These are phyloP conservation scores for Neuroterus valhalla DNA, from an alignment of 1,140 invertebrate species.

Conservation along the genomic window DNA sequence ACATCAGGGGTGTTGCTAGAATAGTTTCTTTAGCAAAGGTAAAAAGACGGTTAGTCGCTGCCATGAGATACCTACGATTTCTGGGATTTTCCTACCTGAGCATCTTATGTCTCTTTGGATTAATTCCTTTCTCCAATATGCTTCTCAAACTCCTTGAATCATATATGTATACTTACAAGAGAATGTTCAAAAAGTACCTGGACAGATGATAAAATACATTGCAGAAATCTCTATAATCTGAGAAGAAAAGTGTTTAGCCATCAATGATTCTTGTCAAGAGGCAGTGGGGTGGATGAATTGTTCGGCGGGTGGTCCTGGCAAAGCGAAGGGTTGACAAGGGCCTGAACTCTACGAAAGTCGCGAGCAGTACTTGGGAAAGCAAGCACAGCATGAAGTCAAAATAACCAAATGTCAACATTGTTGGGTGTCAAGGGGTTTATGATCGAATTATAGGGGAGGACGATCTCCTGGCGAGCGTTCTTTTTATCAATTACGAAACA, in stretches of 20 bases:
- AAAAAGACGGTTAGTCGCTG: too few relatives aligned
- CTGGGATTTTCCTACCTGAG: too few relatives aligned
- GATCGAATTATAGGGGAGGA: conserved; percentile 67
- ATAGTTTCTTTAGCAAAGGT: too few relatives aligned
- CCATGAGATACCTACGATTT: too few relatives aligned
- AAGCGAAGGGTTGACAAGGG: conserved; percentile 37
- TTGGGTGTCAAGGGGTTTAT: conserved; percentile 65
- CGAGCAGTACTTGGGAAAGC: conserved; percentile 41
- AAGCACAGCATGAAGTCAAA: conserved; percentile 67
- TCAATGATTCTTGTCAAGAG: conserved; percentile 13
- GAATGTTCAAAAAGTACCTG: too few relatives aligned
- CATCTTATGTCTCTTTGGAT: too few relatives aligned
- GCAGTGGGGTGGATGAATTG: conserved; percentile 31
- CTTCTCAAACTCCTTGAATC: too few relatives aligned
- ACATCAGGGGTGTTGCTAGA: too few relatives aligned
- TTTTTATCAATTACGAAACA: conserved; percentile 61
- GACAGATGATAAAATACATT: too few relatives aligned
- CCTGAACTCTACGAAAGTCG: conserved; percentile 31
- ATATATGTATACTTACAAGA: too few relatives aligned
- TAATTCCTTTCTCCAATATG: too few relatives aligned
- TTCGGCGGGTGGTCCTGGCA: conserved; percentile 57
- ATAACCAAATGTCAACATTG: conserved; percentile 70
- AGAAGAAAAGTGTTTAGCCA: conserved; percentile 18
- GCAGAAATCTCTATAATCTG: conserved; percentile 9
- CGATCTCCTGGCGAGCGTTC: conserved; percentile 55